phyloP scores from a whole-genome alignment of 2,113 vertebrate species.

The Anhinga rufa region DNA sequence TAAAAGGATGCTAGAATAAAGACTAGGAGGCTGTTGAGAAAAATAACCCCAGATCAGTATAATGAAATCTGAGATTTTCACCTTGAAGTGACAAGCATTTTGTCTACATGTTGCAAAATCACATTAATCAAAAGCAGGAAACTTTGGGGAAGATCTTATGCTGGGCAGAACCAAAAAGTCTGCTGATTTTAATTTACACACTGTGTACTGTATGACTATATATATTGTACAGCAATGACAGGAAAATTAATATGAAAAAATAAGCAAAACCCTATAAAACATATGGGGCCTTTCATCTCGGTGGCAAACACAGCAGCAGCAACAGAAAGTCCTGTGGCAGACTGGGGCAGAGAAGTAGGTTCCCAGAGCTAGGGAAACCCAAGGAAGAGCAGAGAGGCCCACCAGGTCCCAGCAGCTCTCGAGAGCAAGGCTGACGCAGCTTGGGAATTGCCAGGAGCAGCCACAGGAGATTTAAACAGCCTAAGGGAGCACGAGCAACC shows the following conservation, averaged over 20 bases:
- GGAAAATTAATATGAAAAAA: slow-evolving; percentile 8
- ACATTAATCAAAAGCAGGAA: background rate
- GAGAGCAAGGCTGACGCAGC: no score
- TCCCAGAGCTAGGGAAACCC: no score
- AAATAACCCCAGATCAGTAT: background rate
- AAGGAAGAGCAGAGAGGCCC: no score
- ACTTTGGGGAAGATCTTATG: background rate
- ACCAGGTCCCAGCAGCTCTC: no score
- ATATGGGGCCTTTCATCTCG: background rate
- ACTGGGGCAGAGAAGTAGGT: no score
- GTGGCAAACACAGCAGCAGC: no score
- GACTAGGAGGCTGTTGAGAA: background rate
- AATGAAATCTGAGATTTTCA: background rate
- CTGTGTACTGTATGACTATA: background rate
- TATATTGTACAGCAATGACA: background rate
- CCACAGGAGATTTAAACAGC: no score
- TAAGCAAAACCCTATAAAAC: background rate
- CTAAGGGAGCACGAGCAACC: no score
- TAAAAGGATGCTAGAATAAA: background rate
- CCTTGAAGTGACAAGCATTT: background rate
- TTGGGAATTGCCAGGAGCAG: no score
- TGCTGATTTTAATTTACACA: background rate
- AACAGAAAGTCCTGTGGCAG: no score
- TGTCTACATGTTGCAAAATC: background rate
- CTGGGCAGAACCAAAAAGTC: background rate